phyloP scores from a whole-genome alignment of 2,113 vertebrate genomes.

The Melanostigma gelatinosum region DNA sequence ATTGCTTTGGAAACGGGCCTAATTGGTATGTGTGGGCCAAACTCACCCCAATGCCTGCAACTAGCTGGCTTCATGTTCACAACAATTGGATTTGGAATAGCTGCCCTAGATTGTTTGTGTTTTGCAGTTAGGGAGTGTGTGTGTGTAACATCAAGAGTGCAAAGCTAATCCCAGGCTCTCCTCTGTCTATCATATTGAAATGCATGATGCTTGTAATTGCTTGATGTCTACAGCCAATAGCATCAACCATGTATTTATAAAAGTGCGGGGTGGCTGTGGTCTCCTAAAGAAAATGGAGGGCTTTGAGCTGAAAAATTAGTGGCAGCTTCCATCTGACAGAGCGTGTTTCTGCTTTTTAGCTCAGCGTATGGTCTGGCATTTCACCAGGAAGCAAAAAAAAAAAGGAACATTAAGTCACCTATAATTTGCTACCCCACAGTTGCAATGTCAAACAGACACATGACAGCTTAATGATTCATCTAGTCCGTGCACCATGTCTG shows the following conservation, averaged over 20 bases:
- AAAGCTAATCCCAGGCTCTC: constrained; percentile 66
- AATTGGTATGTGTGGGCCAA: constrained; percentile 86
- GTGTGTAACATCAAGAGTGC: constrained; percentile 65
- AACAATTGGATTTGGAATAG: constrained; percentile 82
- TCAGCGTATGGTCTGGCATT: constrained; percentile 70
- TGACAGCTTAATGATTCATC: constrained; percentile 79
- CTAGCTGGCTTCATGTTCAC: constrained; percentile 82
- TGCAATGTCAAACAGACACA: constrained; percentile 75
- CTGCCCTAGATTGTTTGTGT: constrained; percentile 82
- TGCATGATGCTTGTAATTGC: constrained; percentile 71
- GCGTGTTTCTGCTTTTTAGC: constrained; percentile 72
- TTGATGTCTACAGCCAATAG: constrained; percentile 63
- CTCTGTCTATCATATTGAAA: constrained; percentile 69
- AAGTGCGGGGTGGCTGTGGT: constrained; percentile 51
- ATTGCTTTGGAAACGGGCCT: constrained; percentile 82
- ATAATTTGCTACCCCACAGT: constrained; percentile 76
- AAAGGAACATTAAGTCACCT: constrained; percentile 77
- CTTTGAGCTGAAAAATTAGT: constrained; percentile 75
- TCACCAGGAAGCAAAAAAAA: constrained; percentile 60
- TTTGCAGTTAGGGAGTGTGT: constrained; percentile 64
- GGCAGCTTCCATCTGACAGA: constrained; percentile 67
- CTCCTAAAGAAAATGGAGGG: constrained; percentile 52
- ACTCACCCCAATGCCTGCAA: constrained; percentile 79
- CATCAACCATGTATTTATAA: constrained; percentile 64
- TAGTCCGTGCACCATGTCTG: constrained; percentile 52